These are phyloP conservation scores for Cheilosia vulpina DNA, from an alignment of 2,888 invertebrate genomes.

Conservation along the genomic window DNA sequence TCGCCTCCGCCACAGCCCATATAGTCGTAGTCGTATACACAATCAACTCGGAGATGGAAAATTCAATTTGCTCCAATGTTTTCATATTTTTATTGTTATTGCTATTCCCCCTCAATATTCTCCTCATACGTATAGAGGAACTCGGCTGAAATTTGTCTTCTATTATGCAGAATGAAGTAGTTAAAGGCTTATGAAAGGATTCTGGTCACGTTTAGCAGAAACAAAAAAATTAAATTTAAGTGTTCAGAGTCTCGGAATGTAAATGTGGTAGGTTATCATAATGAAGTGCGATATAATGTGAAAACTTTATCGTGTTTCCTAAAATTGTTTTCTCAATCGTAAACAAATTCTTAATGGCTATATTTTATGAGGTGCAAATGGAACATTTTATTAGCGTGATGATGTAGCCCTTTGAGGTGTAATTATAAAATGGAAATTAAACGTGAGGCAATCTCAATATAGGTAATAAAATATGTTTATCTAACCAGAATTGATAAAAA, in stretches of 20 bases:
- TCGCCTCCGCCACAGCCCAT: conserved; percentile 9
- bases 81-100: conserved; percentile 45
- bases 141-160: conserved; percentile 16
- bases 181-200: conserved; percentile 44
- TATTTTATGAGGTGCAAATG: conserved; percentile 67
- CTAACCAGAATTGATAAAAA: too few relatives aligned
- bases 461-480: background rate
- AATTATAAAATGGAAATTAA: conserved; percentile 20
- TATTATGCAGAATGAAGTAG: conserved; percentile 29
- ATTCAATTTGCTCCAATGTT: conserved; percentile 55
- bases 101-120: conserved; percentile 31
- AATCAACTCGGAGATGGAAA: conserved; percentile 12
- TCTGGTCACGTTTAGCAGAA: conserved; percentile 43
- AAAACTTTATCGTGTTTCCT: conserved; percentile 54
- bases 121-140: background rate
- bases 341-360: conserved; percentile 52
- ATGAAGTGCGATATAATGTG: conserved; percentile 63
- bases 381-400: conserved; percentile 48
- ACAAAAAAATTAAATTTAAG: conserved; percentile 28
- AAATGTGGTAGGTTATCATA: conserved; percentile 50
- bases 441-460: conserved; percentile 32
- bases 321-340: conserved; percentile 48
- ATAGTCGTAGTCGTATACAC: background rate
- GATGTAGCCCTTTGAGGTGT: conserved; percentile 22
- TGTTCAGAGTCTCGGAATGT: conserved; percentile 32